Base-by-base conservation (phyloP, 2,888 invertebrate species). In the Megaustenia siamemsis region DNA sequence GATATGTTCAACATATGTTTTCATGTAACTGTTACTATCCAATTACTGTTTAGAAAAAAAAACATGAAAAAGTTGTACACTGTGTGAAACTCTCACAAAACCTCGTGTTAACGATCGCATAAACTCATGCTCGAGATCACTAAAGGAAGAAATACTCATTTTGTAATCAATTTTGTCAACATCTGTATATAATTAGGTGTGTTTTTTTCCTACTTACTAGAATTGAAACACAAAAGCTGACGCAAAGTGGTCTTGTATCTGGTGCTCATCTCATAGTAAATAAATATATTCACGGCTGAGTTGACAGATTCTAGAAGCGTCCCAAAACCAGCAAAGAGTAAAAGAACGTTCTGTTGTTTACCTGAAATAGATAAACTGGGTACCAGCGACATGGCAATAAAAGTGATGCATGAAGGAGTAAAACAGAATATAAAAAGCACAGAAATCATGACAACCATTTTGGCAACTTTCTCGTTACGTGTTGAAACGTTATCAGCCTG, bases 241-340 rank as follows among this genome's bases (percentile, higher is more conserved):
- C 49, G 49, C 35, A 80, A 80, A 24, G 45, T 53, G 12, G 69
- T 15, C 35, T 71, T 81, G 56, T 81, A 81, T 15, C 45, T 68
- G 32, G n/a, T 60, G 49, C 80, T 80, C 80, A 80, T 80, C 4
- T 35, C 28, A 32, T 80, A 68, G 24, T 80, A 80, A 32, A 80
- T 80, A n/a, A 80, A 68, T 32, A 80, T 68, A 24, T 80, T 80
- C 28, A 80, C 12, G 5, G 80, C 66, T 10, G 80, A 66, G 35
- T 80, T 80, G 12, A 24, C 35, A 0, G 68, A 43, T 32, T 80
- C 80, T 28, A 80, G 38, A 8, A 80, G 40, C 21, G 49, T 68
- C 49, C n/a, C 49, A 32, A 80, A n/a, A 43, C 71, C 43, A 43
- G 43, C 43, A 0, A 69, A n/a, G 1, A 71, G 40, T 24, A 53